Evolutionary conservation across 1,140 invertebrate genomes (phyloP), one percentile per base, ranked within the genome.

Genomic region (Cydia splendana): DNA sequence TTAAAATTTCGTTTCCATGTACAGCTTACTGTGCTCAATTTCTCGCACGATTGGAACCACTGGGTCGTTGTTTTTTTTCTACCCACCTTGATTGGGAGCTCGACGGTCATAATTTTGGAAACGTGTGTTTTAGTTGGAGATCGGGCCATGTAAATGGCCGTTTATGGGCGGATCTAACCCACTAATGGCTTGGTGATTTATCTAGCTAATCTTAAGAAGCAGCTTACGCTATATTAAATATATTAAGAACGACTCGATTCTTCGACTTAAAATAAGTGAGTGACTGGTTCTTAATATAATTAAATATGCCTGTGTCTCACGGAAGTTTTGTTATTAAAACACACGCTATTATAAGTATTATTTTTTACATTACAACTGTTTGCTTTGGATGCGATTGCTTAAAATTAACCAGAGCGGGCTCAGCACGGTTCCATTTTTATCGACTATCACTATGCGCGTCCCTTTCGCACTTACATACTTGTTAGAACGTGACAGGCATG

Each of bases 41-140:
- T 18, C 65, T 34, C 12, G 12, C 4, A 69, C 65, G 13, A 69
- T 38, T 34, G 13, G 10, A 69, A 38, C 57, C 20, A 62, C 20
- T 62, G 67, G 45, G 45, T 13, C 1, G 5, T 75, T 53, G 18
- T 51, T 75, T 75, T 74, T 88, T 88, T 88, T 88, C 75, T 81
- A 82, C 78, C 78, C 28, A 79, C 69, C 76, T 86, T 86, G 82
- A 84, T 84, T 83, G 77, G 84, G 82, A 76, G 78, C 77, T 78
- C 53, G 62, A 30, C 77, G 30, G 30, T 15, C 34, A 71, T 62
- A 24, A 62, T 18, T 71, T 67, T 65, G 65, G n/a, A 38, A 42
- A 71, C 34, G 30, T 71, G 18, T 71, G 34, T 42, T 71, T 71
- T 67, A 67, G 65, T 42, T 71, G 30, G 30, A 34, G n/a, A 2